Percentiles rank a stretch among this genome's conserved stretches.
Conservation (phyloP, 2,113 vertebrate genomes). For the Tenebrosternarchus preto region DNA sequence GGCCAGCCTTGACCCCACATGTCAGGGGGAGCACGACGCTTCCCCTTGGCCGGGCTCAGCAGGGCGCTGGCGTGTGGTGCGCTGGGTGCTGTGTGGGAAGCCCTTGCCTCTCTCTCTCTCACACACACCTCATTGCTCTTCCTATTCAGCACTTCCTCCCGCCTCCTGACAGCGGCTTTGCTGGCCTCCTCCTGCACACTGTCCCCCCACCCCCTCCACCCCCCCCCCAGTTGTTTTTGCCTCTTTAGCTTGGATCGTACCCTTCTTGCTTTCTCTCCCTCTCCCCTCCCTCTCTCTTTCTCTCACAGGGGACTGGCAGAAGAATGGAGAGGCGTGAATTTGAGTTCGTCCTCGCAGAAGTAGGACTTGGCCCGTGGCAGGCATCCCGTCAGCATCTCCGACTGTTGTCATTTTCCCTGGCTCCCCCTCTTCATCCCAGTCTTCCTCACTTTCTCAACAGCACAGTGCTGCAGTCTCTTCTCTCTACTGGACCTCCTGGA, state of each 20-base stretch:
- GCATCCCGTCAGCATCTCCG: slow-evolving; percentile 20
- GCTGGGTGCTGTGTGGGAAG: slow-evolving; percentile 74
- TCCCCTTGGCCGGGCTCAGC: slow-evolving; percentile 75
- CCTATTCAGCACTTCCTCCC: slow-evolving; percentile 69
- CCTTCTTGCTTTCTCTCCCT: slow-evolving; percentile 32
- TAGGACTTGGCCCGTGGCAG: slow-evolving; percentile 17
- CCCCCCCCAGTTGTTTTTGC: slow-evolving; percentile 39
- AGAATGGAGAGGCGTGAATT: slow-evolving; percentile 54
- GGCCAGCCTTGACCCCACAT: slow-evolving; percentile 74
- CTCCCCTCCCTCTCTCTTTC: slow-evolving; percentile 6
- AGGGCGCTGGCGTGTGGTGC: slow-evolving; percentile 63
- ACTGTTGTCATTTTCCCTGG: slow-evolving; percentile 24
- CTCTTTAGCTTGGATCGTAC: slow-evolving; percentile 35
- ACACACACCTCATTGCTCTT: slow-evolving; percentile 72
- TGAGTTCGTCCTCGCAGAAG: slow-evolving; percentile 47
- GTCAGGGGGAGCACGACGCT: slow-evolving; percentile 70
- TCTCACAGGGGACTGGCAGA: slow-evolving; percentile 51
- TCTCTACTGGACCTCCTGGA: not conserved
- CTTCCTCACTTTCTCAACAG: not conserved
- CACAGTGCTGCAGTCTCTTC: not conserved
- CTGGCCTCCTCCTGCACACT: slow-evolving; percentile 34
- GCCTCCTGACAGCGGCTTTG: slow-evolving; percentile 49
- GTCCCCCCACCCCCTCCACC: not conserved
- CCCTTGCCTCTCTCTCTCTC: slow-evolving; percentile 71
- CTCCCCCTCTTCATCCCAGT: slow-evolving; percentile 5